These are phyloP conservation scores for Polydrusus pterygomalis DNA, from an alignment of 2,888 invertebrate species.

Conservation along the genomic window DNA sequence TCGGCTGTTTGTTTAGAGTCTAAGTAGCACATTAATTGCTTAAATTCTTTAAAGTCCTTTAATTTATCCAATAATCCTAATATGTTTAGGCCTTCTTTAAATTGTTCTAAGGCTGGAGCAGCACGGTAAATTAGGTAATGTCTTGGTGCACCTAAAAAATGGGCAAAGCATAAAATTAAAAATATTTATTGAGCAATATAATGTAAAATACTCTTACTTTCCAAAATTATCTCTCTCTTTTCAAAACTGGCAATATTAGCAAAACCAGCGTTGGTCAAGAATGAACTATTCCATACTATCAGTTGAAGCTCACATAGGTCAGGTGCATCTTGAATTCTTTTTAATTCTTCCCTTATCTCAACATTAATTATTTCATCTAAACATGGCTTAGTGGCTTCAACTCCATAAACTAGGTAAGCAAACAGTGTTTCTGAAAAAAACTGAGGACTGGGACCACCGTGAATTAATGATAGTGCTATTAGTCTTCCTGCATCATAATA, in stretches of 20 bases:
- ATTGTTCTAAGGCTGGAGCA: constrained; percentile 37
- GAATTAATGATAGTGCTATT: constrained; percentile 54
- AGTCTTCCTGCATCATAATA: constrained; percentile 56
- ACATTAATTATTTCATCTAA: constrained; percentile 36
- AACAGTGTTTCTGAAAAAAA: constrained; percentile 54
- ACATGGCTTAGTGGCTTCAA: constrained; percentile 29
- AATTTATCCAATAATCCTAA: constrained; percentile 44
- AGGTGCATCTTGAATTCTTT: constrained; percentile 33
- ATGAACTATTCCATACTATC: constrained; percentile 37
- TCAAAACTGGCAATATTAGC: constrained; percentile 37
- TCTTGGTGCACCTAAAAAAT: constrained; percentile 37
- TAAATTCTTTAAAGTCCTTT: constrained; percentile 43
- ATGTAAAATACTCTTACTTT: constrained; percentile 33
- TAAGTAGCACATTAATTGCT: constrained; percentile 40
- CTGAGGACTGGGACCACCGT: constrained; percentile 54
- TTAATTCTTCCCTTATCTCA: constrained; percentile 10
- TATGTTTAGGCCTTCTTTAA: constrained; percentile 44
- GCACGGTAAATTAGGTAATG: constrained; percentile 43
- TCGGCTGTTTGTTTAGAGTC: constrained; percentile 35
- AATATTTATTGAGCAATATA: constrained; percentile 22
- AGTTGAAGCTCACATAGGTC: constrained; percentile 43
- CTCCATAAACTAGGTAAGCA: constrained; percentile 17
- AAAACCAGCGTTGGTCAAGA: constrained; percentile 44
- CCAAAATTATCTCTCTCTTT: constrained; percentile 43
- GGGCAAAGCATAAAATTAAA: constrained; percentile 28